Base-by-base conservation (phyloP, 1,140 invertebrate species). In the Lepidostoma basale region DNA sequence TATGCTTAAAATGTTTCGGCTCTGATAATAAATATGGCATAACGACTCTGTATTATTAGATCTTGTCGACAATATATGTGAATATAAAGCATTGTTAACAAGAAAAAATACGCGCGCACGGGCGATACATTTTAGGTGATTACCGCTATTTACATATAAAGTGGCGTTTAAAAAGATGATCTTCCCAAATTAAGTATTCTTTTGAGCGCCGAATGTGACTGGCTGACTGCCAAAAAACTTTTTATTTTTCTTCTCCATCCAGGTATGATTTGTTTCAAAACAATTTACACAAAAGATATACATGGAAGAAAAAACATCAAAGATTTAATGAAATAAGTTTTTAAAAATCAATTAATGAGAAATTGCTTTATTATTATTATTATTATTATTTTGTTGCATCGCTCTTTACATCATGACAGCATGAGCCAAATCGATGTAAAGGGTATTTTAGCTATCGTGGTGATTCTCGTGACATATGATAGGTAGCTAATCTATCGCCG, bases 141-240 rank as follows among this genome's bases (percentile, higher is more conserved):
- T 54, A 54, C 49, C 8, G 44, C 20, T 10, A 47, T 47, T 47
- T 47, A 20, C 49, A 54, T 54, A 54, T 16, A 28, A 33, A 54
- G 25, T 54, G 25, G 4, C 26, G 20, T 54, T 30, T 54, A 54
- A 52, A 52, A 18, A 23, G 49, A 54, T 54, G 25, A 54, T 54
- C 49, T 54, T 30, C 14, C 26, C 10, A 54, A 54, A 54, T 54
- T n/a, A 54, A 54, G 49, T 54, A 30, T 54, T 33, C 26, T 12
- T 28, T 28, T 33, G 23, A 49, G 45, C 10, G 25, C 18, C 3
- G 22, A 49, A 25, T 23, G 18, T n/a, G 45, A 18, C 45, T 49
- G 45, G 45, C 45, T 20, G 18, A 8, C 23, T 49, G 45, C 45
- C 45, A 49, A 49, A 25, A 12, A 33, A 28, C n/a, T 16, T 28